Conservation (phyloP, 2,888 invertebrate genomes). For the Himalopsyche japonica region DNA sequence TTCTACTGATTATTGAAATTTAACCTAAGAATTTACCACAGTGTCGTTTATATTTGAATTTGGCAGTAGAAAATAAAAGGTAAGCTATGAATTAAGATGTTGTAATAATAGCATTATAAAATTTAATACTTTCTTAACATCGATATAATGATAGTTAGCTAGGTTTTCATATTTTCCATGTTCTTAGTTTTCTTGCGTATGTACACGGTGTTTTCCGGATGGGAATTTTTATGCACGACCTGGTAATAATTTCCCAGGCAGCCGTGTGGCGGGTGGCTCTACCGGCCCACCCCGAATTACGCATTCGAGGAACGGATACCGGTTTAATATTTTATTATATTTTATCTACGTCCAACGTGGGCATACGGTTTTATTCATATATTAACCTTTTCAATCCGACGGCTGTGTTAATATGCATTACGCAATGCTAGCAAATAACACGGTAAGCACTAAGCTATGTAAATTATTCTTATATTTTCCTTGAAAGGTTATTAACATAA, state of each 20-base stretch:
- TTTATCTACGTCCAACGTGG: slow-evolving; percentile 31
- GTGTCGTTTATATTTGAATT: no score
- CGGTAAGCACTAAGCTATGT: background rate
- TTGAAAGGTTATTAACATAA: no score
- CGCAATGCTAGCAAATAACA: slow-evolving; percentile 7
- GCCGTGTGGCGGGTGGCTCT: slow-evolving; percentile 2
- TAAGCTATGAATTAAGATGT: no score
- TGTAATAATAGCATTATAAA: no score
- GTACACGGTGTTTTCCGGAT: slow-evolving; percentile 2
- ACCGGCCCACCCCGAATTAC: slow-evolving; percentile 30
- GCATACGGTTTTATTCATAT: slow-evolving; percentile 1
- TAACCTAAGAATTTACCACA: no score
- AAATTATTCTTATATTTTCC: no score
- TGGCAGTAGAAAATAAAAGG: no score
- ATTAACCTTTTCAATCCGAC: background rate
- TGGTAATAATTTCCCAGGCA: slow-evolving; percentile 34
- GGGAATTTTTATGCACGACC: slow-evolving; percentile 30
- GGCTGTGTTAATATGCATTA: slow-evolving; percentile 7
- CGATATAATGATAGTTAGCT: background rate
- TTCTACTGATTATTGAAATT: no score
- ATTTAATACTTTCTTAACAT: no score
- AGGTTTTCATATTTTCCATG: background rate
- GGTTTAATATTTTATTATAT: slow-evolving; percentile 41
- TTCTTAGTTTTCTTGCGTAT: background rate
- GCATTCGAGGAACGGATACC: slow-evolving; percentile 38